Base-by-base conservation (phyloP, 2,113 vertebrate species). In the Entosphenus tridentatus region DNA sequence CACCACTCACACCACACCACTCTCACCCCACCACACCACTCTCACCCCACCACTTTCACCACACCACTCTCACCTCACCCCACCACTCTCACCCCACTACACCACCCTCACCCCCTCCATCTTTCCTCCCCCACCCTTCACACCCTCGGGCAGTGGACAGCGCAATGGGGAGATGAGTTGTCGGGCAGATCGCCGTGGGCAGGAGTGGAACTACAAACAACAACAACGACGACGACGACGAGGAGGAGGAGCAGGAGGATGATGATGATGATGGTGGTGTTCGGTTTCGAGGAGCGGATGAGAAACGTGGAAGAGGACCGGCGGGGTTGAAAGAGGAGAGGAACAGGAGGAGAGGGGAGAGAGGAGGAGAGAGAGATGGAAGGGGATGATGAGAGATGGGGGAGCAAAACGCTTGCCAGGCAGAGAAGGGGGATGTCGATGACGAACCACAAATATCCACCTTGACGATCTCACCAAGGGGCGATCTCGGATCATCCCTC, bases 101-200 rank as follows among this genome's bases (percentile, higher is more conserved):
- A 39, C 39, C 39, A 39, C 39, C 6, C 39, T 39, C 39, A 39
- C 21, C 21, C 39, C 39, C 39, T 5, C 39, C 39, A 5, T 39
- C 39, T 5, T 39, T 39, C 39, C 39, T 39, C 39, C 6, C 5
- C 39, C 39, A 39, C 39, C 39, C 39, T 39, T 39, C 5, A 39
- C 39, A 39, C 39, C 39, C 4, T 39, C 39, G 39, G 39, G 39
- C 39, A 39, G 39, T 39, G 39, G 1, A 7, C 39, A 72, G 69
- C 70, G 73, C 56, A 73, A 73, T 70, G 57, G 70, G 68, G 55
- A 74, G 67, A 68, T 67, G 69, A 75, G 70, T 65, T n/a, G 70
- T 74, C 75, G 70, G 69, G 57, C 74, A 79, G 77, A 69, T 72
- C 56, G 69, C 73, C 75, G 75, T 71, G 79, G 76, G 74, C 77